Base-by-base conservation (phyloP, 2,888 invertebrate genomes). In the Mythimna lalbum region DNA sequence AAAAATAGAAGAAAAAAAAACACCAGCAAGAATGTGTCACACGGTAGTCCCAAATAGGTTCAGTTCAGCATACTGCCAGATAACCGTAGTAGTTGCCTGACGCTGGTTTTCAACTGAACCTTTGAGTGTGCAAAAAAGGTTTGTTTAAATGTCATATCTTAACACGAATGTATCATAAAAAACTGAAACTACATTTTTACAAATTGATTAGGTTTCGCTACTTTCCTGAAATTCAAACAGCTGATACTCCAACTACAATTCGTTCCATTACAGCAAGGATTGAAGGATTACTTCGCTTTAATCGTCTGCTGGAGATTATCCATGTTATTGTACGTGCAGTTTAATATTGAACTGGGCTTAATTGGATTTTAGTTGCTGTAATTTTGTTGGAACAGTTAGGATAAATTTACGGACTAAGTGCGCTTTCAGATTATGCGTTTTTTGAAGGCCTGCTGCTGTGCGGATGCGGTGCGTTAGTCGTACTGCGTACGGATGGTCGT, bases 231-330 rank as follows among this genome's bases (percentile, higher is more conserved):
- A 56, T 50, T 62, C 6, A n/a, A 52, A 59, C 21, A 64, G 9
- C 5, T 17, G 14, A 12, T 36, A 27, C 23, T 49, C 33, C 66
- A 63, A n/a, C 55, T 14, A 17, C 81, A 84, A 81, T 79, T 67
- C 63, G 79, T 74, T 66, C 76, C 73, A 86, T 86, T 85, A 85
- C 82, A 71, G 72, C 72, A 69, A 83, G 85, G 87, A 88, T 89
- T 85, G 86, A 81, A 76, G 81, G 88, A 86, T 89, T 83, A 87
- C 63, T 63, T 69, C 68, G 49, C 62, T 73, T 78, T 86, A 90
- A 89, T 87, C 86, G 82, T 68, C 68, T 75, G 80, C 72, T 70
- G 72, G 65, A 82, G 77, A 76, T 82, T 72, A 82, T 87, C 82
- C 75, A 68, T 76, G 67, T 73, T 74, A 74, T 73, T 74, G 27